A percentile compares a stretch with the other conserved stretches of the same genome.
Conservation (phyloP, 92 coral and sea anemone genomes). For the Metridium senile region DNA sequence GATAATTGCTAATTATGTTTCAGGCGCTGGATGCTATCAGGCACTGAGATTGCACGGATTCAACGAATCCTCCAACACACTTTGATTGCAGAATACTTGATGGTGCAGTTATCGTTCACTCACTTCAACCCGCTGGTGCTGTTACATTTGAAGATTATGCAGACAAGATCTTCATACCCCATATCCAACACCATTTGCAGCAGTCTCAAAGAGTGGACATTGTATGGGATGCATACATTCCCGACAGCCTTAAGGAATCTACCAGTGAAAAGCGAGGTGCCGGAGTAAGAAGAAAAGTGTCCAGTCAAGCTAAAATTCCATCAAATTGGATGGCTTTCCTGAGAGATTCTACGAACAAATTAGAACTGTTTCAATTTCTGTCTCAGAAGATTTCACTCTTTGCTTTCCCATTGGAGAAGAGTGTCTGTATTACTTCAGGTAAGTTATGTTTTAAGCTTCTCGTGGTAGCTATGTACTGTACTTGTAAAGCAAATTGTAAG, state of each 20-base stretch:
- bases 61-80: conserved; percentile 31
- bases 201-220: conserved; percentile 54
- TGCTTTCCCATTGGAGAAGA: background rate
- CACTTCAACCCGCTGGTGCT: conserved; percentile 33
- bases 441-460: background rate
- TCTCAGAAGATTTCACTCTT: background rate
- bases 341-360: conserved; percentile 24
- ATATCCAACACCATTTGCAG: conserved; percentile 45
- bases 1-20: background rate
- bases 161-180: conserved; percentile 43
- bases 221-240: conserved; percentile 57
- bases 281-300: conserved; percentile 58
- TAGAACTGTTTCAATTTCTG: conserved; percentile 19
- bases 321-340: conserved; percentile 28
- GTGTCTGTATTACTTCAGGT: conserved; percentile 10
- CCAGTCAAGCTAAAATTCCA: conserved; percentile 33
- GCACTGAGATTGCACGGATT: conserved; percentile 54
- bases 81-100: conserved; percentile 46
- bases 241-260: conserved; percentile 48
- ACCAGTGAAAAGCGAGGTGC: conserved; percentile 59
- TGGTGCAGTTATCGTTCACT: conserved; percentile 62
- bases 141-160: conserved; percentile 55
- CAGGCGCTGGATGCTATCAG: conserved; percentile 68
- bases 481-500: no score
- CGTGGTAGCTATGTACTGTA: no score